A percentile compares a stretch with the other conserved stretches of the same genome.
phyloP scores from a whole-genome alignment of 2,797 vertebrate genomes.

The Limnodromus scolopaceus region DNA sequence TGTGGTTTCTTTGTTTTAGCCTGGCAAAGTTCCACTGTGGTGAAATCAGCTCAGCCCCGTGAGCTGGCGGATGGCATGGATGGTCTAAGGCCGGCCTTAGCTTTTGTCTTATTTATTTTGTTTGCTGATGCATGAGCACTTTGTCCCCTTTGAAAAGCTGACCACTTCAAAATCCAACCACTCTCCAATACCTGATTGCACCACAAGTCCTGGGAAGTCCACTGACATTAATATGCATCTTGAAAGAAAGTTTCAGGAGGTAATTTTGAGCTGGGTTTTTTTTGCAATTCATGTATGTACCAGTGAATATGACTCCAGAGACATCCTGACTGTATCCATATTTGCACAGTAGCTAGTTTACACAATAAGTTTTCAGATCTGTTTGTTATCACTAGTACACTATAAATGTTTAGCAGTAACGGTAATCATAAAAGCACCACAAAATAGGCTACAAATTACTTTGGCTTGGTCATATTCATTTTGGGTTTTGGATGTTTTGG shows the following conservation, averaged over 20 bases:
- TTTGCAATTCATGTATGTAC: background rate
- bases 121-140: conserved; percentile 29
- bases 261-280: background rate
- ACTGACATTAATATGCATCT: background rate
- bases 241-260: background rate
- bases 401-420: background rate
- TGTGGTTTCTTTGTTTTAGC: background rate
- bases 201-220: background rate
- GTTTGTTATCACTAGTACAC: background rate
- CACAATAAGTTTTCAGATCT: background rate
- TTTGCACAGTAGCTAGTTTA: background rate
- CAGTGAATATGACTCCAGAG: background rate
- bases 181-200: background rate
- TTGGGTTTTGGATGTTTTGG: background rate
- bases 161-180: background rate
- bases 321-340: background rate
- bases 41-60: background rate
- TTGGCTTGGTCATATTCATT: background rate
- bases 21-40: background rate
- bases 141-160: conserved; percentile 2
- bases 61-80: background rate
- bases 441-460: background rate
- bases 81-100: background rate
- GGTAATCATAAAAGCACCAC: background rate
- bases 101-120: background rate